These are phyloP conservation scores for Lapara coniferarum DNA, from an alignment of 2,888 invertebrate genomes.

Conservation along the genomic window DNA sequence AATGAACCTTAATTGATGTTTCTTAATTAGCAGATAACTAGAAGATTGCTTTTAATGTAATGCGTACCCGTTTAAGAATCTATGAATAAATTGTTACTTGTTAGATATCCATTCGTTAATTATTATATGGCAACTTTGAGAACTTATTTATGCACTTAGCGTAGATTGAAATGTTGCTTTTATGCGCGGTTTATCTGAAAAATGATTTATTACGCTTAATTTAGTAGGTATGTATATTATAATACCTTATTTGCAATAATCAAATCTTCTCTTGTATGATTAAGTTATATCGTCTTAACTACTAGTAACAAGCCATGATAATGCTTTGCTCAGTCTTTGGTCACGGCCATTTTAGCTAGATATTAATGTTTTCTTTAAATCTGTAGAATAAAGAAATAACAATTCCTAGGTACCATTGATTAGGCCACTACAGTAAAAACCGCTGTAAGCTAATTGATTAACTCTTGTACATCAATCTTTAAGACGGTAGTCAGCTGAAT, in stretches of 20 bases:
- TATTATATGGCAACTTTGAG: constrained; percentile 5
- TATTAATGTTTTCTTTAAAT: too few species aligned
- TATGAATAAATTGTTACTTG: constrained; percentile 11
- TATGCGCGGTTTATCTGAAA: too few species aligned
- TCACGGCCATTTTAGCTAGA: too few species aligned
- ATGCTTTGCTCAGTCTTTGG: too few species aligned
- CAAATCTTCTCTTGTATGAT: too few species aligned
- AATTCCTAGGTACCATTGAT: background rate
- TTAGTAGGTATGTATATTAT: too few species aligned
- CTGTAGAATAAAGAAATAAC: too few species aligned
- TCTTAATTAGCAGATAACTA: constrained; percentile 20
- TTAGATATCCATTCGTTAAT: constrained; percentile 3
- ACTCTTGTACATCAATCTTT: background rate
- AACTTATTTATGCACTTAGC: background rate
- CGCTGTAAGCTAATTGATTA: background rate
- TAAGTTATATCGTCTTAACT: too few species aligned
- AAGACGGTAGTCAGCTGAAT: background rate
- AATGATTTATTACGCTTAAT: too few species aligned
- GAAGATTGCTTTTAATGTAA: constrained; percentile 20
- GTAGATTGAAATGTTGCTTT: background rate
- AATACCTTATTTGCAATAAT: too few species aligned
- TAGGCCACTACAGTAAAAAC: background rate
- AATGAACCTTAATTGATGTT: constrained; percentile 18
- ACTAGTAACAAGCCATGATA: too few species aligned
- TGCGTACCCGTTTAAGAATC: constrained; percentile 1